Evolutionary conservation across 2,888 invertebrate genomes (phyloP), one percentile per base, ranked within the genome.

Genomic region (Harpalus rubripes): DNA sequence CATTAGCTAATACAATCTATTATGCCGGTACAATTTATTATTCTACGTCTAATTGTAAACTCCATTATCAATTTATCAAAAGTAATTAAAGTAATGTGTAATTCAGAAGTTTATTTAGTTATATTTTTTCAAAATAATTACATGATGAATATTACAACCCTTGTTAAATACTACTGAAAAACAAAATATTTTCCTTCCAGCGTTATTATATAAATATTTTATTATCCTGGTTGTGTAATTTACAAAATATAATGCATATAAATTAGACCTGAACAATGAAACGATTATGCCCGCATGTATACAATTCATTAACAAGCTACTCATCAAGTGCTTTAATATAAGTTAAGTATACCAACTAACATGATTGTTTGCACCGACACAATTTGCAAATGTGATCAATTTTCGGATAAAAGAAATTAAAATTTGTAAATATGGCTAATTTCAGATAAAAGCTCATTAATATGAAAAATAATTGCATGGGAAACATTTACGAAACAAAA

Each of bases 241-340:
- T 26, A 39, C n/a, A 68, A 68, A 39, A 32, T 15, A 68, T 68
- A 68, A 68, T 68, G 15, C 68, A 39, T 68, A 68, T 68, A 68
- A 68, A 68, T 68, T 32, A 68, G 10, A 1, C 15, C 10, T 39
- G 39, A 32, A 68, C 68, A 68, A 68, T 68, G 68, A 68, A 68
- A 68, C 68, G 32, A 68, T 68, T 68, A 68, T 68, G 41, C 68
- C 68, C 68, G 68, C 68, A 68, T 68, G 39, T 39, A 39, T 15
- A 63, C 26, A 26, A 63, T 63, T 68, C 68, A 39, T 68, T 68
- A 68, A 68, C 68, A 68, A 68, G 68, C 32, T 32, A 39, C 26
- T 68, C 68, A 68, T 32, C 39, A 68, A 5, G 32, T 12, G 15
- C 6, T 10, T 15, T 68, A n/a, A 39, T 68, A 68, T 39, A 68